phyloP scores from a whole-genome alignment of 2,113 vertebrate species.

The Psittacula cyanocephala region DNA sequence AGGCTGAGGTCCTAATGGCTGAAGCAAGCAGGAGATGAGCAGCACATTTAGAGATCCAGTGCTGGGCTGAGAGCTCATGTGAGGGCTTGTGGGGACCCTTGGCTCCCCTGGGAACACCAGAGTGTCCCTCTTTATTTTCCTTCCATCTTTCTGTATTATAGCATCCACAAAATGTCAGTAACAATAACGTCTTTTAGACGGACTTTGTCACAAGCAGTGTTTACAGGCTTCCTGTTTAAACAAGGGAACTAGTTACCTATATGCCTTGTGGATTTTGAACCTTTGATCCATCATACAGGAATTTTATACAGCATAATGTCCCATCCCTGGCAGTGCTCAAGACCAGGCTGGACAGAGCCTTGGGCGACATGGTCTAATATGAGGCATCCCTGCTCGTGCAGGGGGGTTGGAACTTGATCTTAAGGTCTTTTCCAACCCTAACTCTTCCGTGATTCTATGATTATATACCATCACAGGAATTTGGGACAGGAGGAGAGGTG shows the following conservation, averaged over 20 bases:
- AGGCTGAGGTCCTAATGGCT: neutral
- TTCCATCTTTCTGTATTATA: neutral
- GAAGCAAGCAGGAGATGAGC: conserved; percentile 22
- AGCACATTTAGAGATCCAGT: neutral
- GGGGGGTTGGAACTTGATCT: neutral
- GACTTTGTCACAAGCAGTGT: neutral
- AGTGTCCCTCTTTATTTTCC: neutral
- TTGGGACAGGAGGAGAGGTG: neutral
- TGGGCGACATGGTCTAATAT: neutral
- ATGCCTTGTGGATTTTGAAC: neutral
- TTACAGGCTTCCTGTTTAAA: neutral
- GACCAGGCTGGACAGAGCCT: neutral
- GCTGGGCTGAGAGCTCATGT: neutral
- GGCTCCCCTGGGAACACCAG: neutral
- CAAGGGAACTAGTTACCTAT: neutral
- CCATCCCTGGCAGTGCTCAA: neutral
- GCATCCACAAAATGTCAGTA: neutral
- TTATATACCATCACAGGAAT: neutral
- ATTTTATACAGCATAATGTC: neutral
- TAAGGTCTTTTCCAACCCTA: neutral
- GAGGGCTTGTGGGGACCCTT: neutral
- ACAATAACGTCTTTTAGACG: neutral
- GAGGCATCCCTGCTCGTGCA: neutral
- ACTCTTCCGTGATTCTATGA: neutral
- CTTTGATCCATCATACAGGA: neutral